phyloP scores from a whole-genome alignment of 2,888 invertebrate species.

The Plebejus melissa region DNA sequence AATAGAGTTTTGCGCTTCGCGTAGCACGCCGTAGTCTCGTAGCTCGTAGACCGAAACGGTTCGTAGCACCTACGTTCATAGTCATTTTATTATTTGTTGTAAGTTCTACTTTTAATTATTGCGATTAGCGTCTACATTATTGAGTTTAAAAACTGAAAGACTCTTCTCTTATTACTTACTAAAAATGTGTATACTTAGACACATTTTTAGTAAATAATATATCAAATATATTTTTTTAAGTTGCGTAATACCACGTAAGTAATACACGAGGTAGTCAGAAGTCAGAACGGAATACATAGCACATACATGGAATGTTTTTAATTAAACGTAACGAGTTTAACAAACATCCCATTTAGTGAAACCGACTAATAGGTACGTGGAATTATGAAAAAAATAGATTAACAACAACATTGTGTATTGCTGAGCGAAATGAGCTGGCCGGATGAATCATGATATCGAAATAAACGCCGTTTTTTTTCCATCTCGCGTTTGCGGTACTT shows the following conservation, averaged over 20 bases:
- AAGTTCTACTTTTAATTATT: not conserved
- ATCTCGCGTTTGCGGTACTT: constrained; percentile 46
- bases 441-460: constrained; percentile 62
- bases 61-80: not conserved
- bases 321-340: constrained; percentile 12
- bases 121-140: not conserved
- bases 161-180: too few relatives aligned
- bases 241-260: too few relatives aligned
- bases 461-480: constrained; percentile 55
- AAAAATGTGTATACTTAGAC: too few relatives aligned
- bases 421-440: constrained; percentile 37
- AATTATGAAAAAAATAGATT: constrained; percentile 35
- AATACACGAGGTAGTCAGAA: not conserved
- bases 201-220: too few relatives aligned
- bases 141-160: not conserved
- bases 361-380: constrained; percentile 23
- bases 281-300: not conserved
- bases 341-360: constrained; percentile 26
- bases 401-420: constrained; percentile 31
- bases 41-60: not conserved
- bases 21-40: constrained; percentile 1
- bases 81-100: not conserved
- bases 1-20: not conserved
- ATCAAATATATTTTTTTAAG: not conserved
- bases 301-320: not conserved